These are phyloP conservation scores for Drosophila bipectinata DNA, from an alignment of 1,140 invertebrate genomes.

Conservation along the genomic window DNA sequence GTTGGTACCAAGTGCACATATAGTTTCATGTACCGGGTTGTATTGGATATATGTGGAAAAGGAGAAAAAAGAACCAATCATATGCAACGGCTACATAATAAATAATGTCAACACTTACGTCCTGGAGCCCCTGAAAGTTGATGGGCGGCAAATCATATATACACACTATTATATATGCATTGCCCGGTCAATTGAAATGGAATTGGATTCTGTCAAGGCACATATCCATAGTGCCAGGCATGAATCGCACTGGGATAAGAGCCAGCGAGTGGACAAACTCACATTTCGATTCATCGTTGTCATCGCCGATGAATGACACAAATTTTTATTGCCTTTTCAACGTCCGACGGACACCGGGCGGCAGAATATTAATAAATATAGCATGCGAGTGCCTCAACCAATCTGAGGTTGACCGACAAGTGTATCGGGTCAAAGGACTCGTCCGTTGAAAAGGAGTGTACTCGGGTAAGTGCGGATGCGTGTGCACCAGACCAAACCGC, in stretches of 20 bases:
- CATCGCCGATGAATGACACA: slow-evolving; percentile 69
- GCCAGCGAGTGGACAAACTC: not conserved
- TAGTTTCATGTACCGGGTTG: slow-evolving; percentile 30
- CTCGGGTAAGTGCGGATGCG: slow-evolving; percentile 4
- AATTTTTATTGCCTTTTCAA: slow-evolving; percentile 75
- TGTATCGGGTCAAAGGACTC: slow-evolving; percentile 36
- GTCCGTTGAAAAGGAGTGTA: not conserved
- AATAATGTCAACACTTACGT: slow-evolving; percentile 78
- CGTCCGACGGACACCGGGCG: slow-evolving; percentile 5
- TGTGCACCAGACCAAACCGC: slow-evolving; percentile 43
- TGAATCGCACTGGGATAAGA: slow-evolving; percentile 26
- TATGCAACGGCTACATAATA: slow-evolving; percentile 64
- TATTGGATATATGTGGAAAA: slow-evolving; percentile 1
- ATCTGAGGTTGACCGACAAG: slow-evolving; percentile 11
- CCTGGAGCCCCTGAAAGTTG: slow-evolving; percentile 29
- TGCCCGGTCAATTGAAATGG: slow-evolving; percentile 79
- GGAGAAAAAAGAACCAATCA: slow-evolving; percentile 43
- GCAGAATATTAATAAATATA: slow-evolving; percentile 15
- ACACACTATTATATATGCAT: slow-evolving; percentile 75
- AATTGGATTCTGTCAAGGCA: slow-evolving; percentile 77
- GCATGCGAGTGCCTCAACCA: not conserved
- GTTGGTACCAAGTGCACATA: slow-evolving; percentile 4
- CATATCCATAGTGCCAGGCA: slow-evolving; percentile 49
- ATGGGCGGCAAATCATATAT: slow-evolving; percentile 72
- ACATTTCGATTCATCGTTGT: slow-evolving; percentile 34